These are phyloP conservation scores for Diploscapter pachys DNA, from an alignment of 1,140 invertebrate genomes.

Conservation along the genomic window DNA sequence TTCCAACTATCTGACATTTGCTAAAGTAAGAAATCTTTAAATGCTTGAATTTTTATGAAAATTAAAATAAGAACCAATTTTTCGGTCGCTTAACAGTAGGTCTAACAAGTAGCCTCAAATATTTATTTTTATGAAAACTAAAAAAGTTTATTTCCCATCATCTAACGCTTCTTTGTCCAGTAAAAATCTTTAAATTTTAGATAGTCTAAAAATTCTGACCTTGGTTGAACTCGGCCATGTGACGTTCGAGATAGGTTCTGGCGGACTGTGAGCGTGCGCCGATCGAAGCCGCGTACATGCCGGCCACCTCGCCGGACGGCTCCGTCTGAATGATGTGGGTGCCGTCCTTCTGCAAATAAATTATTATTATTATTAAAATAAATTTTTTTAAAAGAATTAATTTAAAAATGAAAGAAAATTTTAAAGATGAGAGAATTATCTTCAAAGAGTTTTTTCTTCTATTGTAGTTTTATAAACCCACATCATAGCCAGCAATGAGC, in stretches of 20 bases:
- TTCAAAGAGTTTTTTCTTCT: no score
- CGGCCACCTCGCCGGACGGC: constrained; percentile 93
- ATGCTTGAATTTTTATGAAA: constrained; percentile 41
- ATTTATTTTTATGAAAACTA: no score
- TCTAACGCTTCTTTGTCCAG: no score
- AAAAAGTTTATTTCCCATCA: no score
- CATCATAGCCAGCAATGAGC: constrained; percentile 91
- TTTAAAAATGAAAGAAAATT: no score
- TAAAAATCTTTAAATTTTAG: neutral
- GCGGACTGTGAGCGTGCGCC: constrained; percentile 96
- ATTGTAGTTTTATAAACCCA: constrained; percentile 62
- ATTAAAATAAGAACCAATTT: no score
- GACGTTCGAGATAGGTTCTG: constrained; percentile 82
- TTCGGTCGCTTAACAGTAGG: no score
- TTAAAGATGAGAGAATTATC: no score
- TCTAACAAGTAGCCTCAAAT: no score
- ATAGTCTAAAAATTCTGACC: constrained; percentile 60
- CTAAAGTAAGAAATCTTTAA: neutral
- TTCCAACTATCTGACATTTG: no score
- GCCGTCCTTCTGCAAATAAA: constrained; percentile 63
- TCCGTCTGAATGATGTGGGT: constrained; percentile 96
- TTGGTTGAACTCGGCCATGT: constrained; percentile 73
- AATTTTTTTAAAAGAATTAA: no score
- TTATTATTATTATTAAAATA: constrained; percentile 9
- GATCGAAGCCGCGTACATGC: constrained; percentile 97